Base-by-base conservation (phyloP, 2,888 invertebrate species). In the Entomobrya proxima region DNA sequence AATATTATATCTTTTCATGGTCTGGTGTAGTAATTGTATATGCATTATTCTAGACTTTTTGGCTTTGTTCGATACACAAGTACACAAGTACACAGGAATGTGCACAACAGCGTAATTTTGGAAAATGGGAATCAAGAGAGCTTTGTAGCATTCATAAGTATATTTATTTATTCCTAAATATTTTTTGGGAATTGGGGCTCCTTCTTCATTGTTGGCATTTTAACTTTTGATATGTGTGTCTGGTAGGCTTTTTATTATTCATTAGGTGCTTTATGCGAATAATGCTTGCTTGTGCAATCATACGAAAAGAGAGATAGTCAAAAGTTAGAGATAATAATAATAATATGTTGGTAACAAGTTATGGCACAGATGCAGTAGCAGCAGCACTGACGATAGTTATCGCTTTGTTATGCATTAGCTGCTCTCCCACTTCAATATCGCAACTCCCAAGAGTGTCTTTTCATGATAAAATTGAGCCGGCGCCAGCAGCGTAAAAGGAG, bases 361-460 rank as follows among this genome's bases (percentile, higher is more conserved):
- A n/a, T n/a, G n/a, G n/a, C n/a, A n/a, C n/a, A n/a, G n/a, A n/a
- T n/a, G n/a, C n/a, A n/a, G n/a, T n/a, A 58, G n/a, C 58, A 2
- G 15, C 15, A n/a, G 18, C 15, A 18, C 55, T n/a, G 52, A n/a
- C 47, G n/a, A n/a, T n/a, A n/a, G 47, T n/a, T 47, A 13, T n/a
- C n/a, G 15, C 47, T 9, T 32, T 61, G 18, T 37, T 18, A 5
- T 64, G 35, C 64, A 35, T n/a, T 27, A 58, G 30, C n/a, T n/a
- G 30, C n/a, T 24, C 30, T 30, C 27, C 55, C 27, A 5, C 32
- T 11, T 21, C 50, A 50, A 47, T 9, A 11, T 37, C 21, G 7
- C 64, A 37, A 64, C 64, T 35, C 64, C 64, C 64, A 37, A 64
- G 37, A 15, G 64, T 64, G 64, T 64, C 35, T 64, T 64, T 64